Percentiles rank a stretch among this genome's conserved stretches.
phyloP scores from a whole-genome alignment of 2,797 vertebrate genomes.

The Gallinago stenura region DNA sequence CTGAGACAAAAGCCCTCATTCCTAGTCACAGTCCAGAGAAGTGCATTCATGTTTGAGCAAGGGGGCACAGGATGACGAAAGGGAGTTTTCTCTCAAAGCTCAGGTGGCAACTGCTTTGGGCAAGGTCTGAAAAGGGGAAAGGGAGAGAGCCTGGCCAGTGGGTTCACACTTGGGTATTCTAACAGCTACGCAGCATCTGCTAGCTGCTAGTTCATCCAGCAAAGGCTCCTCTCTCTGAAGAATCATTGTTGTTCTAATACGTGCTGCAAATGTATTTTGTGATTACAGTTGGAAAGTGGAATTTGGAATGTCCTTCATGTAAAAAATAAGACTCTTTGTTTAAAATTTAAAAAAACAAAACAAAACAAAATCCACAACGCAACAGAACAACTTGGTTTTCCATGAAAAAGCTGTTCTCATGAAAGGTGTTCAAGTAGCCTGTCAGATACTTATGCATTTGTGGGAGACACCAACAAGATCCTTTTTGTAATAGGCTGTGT shows the following conservation, averaged over 20 bases:
- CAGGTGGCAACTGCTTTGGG: neutral
- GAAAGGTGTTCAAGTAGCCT: neutral
- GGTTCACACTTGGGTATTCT: neutral
- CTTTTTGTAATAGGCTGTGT: neutral
- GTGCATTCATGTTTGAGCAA: neutral
- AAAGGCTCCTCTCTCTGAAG: neutral
- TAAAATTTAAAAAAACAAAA: neutral
- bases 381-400: neutral
- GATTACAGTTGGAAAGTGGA: neutral
- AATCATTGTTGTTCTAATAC: neutral
- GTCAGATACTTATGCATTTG: neutral
- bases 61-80: neutral
- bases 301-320: neutral
- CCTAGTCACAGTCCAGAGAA: neutral
- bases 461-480: neutral
- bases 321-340: neutral
- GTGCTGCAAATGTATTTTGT: neutral
- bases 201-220: neutral
- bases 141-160: neutral
- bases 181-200: neutral
- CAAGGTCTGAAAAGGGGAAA: neutral
- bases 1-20: neutral
- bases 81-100: neutral
- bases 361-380: neutral
- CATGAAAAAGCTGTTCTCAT: neutral